These are phyloP conservation scores for Anneissia japonica DNA, from an alignment of 35 echinoderm and acorn worm genomes.

Conservation along the genomic window DNA sequence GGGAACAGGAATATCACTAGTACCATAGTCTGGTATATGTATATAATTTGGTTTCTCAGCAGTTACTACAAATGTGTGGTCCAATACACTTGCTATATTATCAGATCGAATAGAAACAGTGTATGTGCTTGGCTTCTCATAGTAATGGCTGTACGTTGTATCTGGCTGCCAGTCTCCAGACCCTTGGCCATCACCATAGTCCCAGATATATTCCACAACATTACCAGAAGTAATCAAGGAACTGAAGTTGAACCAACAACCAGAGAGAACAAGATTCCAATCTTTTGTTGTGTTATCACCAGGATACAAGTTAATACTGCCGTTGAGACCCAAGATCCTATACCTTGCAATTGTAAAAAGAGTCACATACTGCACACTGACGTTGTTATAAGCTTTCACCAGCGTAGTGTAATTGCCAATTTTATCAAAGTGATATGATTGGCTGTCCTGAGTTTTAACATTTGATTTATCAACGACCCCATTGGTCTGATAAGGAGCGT, in stretches of 20 bases:
- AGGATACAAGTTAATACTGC: conserved; percentile 35
- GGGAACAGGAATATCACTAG: conserved; percentile 42
- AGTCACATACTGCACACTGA: conserved; percentile 38
- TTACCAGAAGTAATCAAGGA: conserved; percentile 55
- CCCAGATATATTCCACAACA: conserved; percentile 59
- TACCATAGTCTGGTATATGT: conserved; percentile 24
- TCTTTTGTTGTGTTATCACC: conserved; percentile 62
- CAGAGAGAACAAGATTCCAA: conserved; percentile 61
- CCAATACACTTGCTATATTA: conserved; percentile 68
- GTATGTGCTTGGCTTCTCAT: conserved; percentile 35
- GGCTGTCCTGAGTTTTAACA: conserved; percentile 45
- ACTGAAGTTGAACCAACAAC: conserved; percentile 62
- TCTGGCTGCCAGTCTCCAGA: conserved; percentile 33
- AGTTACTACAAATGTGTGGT: conserved; percentile 55
- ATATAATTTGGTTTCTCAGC: conserved; percentile 59
- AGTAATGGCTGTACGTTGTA: conserved; percentile 42
- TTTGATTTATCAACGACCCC: conserved; percentile 46
- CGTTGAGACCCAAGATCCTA: conserved; percentile 55
- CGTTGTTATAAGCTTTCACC: conserved; percentile 64
- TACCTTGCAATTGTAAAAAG: conserved; percentile 56
- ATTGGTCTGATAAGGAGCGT: conserved; percentile 43
- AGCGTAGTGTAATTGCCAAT: conserved; percentile 72
- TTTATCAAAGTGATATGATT: conserved; percentile 49
- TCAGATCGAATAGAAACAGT: conserved; percentile 51
- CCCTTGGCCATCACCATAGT: conserved; percentile 53